Evolutionary conservation across 2,888 invertebrate species (phyloP), one percentile per base, ranked within the genome.

Genomic region (Cinara cedri): DNA sequence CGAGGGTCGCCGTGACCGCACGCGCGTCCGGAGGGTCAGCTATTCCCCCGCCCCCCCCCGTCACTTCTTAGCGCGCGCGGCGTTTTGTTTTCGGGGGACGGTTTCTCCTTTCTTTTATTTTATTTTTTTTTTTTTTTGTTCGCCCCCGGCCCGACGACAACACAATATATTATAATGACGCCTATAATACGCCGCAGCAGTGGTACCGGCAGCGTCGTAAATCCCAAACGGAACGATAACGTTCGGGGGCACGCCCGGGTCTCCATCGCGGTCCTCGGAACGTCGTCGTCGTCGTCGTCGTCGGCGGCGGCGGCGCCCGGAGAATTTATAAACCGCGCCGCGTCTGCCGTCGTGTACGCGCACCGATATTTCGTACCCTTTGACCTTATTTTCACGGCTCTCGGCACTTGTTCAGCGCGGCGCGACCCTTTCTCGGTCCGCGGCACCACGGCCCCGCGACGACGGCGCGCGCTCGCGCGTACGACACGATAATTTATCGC

Each of bases 361-460:
- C 8, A 13, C 24, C 9, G 16, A 16, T 26, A 6, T 9, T 19
- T 3, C 1, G 1, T 60, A 49, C 72, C 62, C 49, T 34, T 26
- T 49, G 60, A 62, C 74, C 62, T 74, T 63, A 74, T 42, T 51
- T 74, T 63, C 63, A 74, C 74, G 24, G 24, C 74, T 54, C 74
- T 63, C 51, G 26, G n/a, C 74, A 74, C 74, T 74, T 74, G 74
- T 74, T 63, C 34, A n/a, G n/a, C n/a, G n/a, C n/a, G n/a, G n/a
- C n/a, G n/a, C n/a, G n/a, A n/a, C n/a, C n/a, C n/a, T n/a, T n/a
- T n/a, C n/a, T n/a, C n/a, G n/a, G n/a, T n/a, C n/a, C n/a, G n/a
- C n/a, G n/a, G n/a, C n/a, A n/a, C n/a, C n/a, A n/a, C n/a, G n/a
- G n/a, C n/a, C n/a, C n/a, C n/a, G n/a, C n/a, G n/a, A n/a, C n/a